phyloP scores from a whole-genome alignment of 2,888 invertebrate genomes.

The Labia minor region DNA sequence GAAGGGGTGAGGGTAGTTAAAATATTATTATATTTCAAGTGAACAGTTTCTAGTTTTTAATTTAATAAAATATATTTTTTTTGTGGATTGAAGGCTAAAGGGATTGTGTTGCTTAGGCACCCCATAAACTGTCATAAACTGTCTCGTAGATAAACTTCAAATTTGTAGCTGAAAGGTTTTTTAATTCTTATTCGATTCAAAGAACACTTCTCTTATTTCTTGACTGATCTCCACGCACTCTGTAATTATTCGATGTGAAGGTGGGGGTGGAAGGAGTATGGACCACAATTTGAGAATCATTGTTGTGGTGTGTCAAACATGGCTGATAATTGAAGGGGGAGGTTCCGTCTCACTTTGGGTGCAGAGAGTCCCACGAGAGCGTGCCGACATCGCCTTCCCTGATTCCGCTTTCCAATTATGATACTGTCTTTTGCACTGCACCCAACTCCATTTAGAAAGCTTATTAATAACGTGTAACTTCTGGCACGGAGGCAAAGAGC shows the following conservation, averaged over 20 bases:
- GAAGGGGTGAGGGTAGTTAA: slow-evolving; percentile 1
- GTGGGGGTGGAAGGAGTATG: too few species aligned
- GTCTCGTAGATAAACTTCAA: too few species aligned
- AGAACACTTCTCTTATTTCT: too few species aligned
- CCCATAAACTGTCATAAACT: too few species aligned
- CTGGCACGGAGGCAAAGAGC: slow-evolving; percentile 13
- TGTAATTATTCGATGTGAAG: background rate
- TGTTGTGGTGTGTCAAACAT: slow-evolving; percentile 13
- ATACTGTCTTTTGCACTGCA: slow-evolving; percentile 27
- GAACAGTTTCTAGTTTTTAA: too few species aligned
- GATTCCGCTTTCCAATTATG: slow-evolving; percentile 26
- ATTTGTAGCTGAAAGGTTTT: too few species aligned
- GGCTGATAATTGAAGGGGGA: slow-evolving; percentile 13
- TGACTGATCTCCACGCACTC: background rate
- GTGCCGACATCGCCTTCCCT: slow-evolving; percentile 14
- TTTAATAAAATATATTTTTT: too few species aligned
- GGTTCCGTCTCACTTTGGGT: background rate
- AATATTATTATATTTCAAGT: background rate
- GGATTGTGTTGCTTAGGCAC: too few species aligned
- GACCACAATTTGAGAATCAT: slow-evolving; percentile 3
- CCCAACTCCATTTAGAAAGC: slow-evolving; percentile 17
- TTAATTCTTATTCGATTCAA: too few species aligned
- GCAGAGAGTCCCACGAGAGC: slow-evolving; percentile 5
- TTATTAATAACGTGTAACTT: slow-evolving; percentile 24
- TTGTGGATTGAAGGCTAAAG: too few species aligned